Evolutionary conservation across 2,797 vertebrate species (phyloP).

Genomic region (Lophotriccus pileatus): DNA sequence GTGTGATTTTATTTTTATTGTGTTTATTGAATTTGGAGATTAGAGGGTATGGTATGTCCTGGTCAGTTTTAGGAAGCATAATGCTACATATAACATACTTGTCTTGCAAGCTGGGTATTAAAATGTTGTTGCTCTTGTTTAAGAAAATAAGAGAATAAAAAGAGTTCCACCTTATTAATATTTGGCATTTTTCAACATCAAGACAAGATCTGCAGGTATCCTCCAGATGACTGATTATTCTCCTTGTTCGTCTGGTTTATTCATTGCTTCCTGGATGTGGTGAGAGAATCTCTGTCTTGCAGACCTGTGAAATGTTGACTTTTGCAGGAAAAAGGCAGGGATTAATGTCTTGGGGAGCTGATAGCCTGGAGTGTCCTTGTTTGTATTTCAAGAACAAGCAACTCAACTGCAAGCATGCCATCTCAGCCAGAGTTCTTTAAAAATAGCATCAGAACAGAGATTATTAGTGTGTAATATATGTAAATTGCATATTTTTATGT

Average conservation of each 20-base stretch:
- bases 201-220: conserved; percentile 37
- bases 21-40: neutral
- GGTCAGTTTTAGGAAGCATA: neutral
- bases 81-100: neutral
- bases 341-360: neutral
- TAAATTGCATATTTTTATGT: conserved; percentile 90
- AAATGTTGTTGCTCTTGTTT: conserved; percentile 12
- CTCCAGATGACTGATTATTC: conserved; percentile 16
- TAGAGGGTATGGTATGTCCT: neutral
- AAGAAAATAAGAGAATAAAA: neutral
- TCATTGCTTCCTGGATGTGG: neutral
- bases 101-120: conserved; percentile 2
- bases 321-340: conserved; percentile 3
- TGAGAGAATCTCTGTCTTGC: neutral
- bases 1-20: conserved; percentile 27
- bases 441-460: conserved; percentile 61
- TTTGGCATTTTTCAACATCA: neutral
- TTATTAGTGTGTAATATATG: conserved; percentile 93
- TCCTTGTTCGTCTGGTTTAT: conserved; percentile 38
- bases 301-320: neutral
- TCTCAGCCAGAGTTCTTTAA: conserved; percentile 62
- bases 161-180: neutral
- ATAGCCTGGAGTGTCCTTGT: conserved; percentile 28
- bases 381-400: conserved; percentile 45
- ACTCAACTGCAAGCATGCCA: conserved; percentile 16